These are phyloP conservation scores for Scolanthus callimorphus DNA, from an alignment of 92 coral and sea anemone genomes.

Conservation along the genomic window DNA sequence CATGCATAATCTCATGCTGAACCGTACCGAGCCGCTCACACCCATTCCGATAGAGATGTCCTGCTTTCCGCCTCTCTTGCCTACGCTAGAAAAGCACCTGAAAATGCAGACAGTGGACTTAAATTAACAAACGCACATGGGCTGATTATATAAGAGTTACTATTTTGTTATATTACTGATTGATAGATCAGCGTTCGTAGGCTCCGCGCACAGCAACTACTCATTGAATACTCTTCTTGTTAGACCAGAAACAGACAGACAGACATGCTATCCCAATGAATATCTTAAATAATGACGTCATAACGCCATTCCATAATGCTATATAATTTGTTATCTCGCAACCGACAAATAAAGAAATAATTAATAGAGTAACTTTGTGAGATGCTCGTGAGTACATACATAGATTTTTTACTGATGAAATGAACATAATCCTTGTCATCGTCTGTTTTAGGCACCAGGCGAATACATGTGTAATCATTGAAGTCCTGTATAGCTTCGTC, in stretches of 20 bases:
- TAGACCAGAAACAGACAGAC: too few species aligned
- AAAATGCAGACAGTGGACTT: not conserved
- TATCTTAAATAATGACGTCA: too few species aligned
- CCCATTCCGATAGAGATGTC: constrained; percentile 84
- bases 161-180: too few species aligned
- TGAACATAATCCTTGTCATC: constrained; percentile 30
- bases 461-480: constrained; percentile 66
- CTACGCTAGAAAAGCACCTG: constrained; percentile 96
- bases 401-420: constrained; percentile 59
- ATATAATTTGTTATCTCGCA: too few species aligned
- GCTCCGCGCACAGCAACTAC: not conserved
- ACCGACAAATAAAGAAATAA: too few species aligned
- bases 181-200: too few species aligned
- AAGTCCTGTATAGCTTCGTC: constrained; percentile 47
- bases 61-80: constrained; percentile 68
- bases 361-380: too few species aligned
- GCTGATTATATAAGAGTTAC: too few species aligned
- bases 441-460: constrained; percentile 30
- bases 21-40: constrained; percentile 88
- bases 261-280: too few species aligned
- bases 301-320: too few species aligned
- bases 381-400: constrained; percentile 70
- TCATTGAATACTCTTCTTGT: too few species aligned
- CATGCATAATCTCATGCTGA: constrained; percentile 86
- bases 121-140: not conserved